A percentile compares a stretch with the other conserved stretches of the same genome.
Conservation (phyloP, 2,888 invertebrate species). For the Scrobipalpa costella region DNA sequence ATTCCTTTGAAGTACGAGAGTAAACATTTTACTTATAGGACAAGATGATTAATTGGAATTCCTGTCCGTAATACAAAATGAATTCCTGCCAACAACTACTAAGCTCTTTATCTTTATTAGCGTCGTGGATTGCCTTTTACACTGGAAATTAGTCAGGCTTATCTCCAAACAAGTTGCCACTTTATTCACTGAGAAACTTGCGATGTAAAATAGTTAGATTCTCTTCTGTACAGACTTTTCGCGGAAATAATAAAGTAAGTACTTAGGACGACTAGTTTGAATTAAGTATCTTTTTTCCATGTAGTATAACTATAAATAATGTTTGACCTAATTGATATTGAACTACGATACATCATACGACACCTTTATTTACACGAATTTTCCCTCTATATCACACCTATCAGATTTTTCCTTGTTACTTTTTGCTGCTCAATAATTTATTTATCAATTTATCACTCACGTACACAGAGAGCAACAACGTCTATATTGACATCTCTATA, state of each 20-base stretch:
- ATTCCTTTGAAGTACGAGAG: neutral
- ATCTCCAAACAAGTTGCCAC: neutral
- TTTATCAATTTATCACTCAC: too few species aligned
- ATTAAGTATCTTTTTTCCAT: too few species aligned
- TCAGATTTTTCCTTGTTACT: too few species aligned
- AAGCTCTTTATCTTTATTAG: constrained; percentile 12
- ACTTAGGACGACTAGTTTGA: too few species aligned
- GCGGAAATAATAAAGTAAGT: neutral
- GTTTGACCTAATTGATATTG: too few species aligned
- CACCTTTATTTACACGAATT: too few species aligned
- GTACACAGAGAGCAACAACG: too few species aligned
- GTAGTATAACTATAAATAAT: too few species aligned
- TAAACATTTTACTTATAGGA: constrained; percentile 22
- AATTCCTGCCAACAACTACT: constrained; percentile 4
- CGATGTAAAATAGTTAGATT: neutral
- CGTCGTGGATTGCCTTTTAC: neutral
- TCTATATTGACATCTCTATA: too few species aligned
- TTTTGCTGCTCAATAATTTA: too few species aligned
- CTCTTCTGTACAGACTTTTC: neutral
- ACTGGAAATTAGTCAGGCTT: neutral
- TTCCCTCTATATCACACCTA: too few species aligned
- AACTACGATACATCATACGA: too few species aligned
- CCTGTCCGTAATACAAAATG: constrained; percentile 12
- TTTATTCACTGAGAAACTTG: neutral
- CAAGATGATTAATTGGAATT: constrained; percentile 10